Conservation (phyloP, 2,797 vertebrate genomes). For the Enoplosus armatus region DNA sequence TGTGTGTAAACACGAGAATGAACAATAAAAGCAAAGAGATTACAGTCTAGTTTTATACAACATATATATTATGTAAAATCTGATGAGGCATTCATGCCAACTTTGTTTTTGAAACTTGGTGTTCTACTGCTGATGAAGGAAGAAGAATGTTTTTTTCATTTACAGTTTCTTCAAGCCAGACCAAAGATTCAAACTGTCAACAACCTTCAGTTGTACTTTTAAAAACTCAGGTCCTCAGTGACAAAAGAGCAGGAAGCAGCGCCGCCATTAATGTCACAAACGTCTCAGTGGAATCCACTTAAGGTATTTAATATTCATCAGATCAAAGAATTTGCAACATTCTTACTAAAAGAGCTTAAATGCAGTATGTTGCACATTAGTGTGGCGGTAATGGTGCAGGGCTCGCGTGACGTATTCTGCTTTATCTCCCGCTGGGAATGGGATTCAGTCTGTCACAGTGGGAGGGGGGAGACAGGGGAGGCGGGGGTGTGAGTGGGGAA, state of each 20-base stretch:
- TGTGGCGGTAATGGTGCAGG: conserved; percentile 21
- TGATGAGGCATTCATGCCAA: not conserved
- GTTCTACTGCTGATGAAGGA: not conserved
- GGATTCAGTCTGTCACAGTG: conserved; percentile 48
- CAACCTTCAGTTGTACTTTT: not conserved
- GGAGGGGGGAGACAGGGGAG: conserved; percentile 1
- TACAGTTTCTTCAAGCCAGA: not conserved
- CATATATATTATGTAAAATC: too few relatives aligned
- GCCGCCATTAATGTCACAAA: conserved; percentile 65
- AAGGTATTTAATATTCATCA: conserved; percentile 77
- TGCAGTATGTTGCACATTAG: conserved; percentile 56
- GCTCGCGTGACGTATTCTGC: conserved; percentile 33
- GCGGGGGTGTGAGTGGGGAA: conserved; percentile 23
- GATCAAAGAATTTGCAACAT: conserved; percentile 62
- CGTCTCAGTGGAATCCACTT: conserved; percentile 65
- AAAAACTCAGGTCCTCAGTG: not conserved
- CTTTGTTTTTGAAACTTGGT: too few relatives aligned
- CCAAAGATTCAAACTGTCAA: not conserved
- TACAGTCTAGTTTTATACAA: too few relatives aligned
- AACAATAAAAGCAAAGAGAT: not conserved
- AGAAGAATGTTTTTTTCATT: not conserved
- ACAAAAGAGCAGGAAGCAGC: conserved; percentile 23
- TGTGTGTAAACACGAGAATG: not conserved
- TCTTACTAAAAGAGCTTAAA: conserved; percentile 48
- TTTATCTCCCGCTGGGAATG: conserved; percentile 51